These are phyloP conservation scores for Rhorus exstirpatorius DNA, from an alignment of 2,888 invertebrate genomes.

Conservation along the genomic window DNA sequence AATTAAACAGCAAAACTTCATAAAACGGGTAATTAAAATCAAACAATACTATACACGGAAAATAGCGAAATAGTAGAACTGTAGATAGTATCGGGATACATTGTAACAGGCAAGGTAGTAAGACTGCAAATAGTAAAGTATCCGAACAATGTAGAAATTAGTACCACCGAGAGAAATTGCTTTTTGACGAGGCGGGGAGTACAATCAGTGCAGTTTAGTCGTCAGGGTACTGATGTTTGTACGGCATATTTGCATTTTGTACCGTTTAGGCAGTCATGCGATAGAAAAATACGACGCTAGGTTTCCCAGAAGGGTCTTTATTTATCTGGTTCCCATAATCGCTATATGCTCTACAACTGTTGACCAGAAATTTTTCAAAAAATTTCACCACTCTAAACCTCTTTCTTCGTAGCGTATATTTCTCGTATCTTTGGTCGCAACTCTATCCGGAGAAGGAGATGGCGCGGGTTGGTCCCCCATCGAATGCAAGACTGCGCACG, in stretches of 20 bases:
- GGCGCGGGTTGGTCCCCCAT: too few relatives aligned
- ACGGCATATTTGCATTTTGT: constrained; percentile 34
- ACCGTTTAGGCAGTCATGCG: background rate
- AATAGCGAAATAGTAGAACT: background rate
- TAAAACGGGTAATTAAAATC: background rate
- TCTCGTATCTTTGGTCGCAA: background rate
- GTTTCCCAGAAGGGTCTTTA: constrained; percentile 31
- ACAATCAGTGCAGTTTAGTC: background rate
- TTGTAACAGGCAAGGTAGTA: background rate
- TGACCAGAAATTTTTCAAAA: constrained; percentile 21
- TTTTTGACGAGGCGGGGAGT: background rate
- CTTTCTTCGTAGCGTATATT: background rate
- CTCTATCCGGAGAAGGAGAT: background rate
- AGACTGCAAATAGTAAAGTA: constrained; percentile 1
- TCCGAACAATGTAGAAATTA: constrained; percentile 17
- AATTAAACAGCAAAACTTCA: background rate
- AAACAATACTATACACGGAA: background rate
- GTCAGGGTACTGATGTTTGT: constrained; percentile 3
- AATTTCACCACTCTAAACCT: background rate
- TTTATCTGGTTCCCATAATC: constrained; percentile 29
- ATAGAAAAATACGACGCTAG: constrained; percentile 21
- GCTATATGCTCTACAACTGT: background rate
- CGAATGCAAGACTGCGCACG: background rate
- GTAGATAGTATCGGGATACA: constrained; percentile 5
- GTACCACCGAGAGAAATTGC: constrained; percentile 1